phyloP scores from a whole-genome alignment of 2,113 vertebrate species.

The Phrynocephalus versicolor region DNA sequence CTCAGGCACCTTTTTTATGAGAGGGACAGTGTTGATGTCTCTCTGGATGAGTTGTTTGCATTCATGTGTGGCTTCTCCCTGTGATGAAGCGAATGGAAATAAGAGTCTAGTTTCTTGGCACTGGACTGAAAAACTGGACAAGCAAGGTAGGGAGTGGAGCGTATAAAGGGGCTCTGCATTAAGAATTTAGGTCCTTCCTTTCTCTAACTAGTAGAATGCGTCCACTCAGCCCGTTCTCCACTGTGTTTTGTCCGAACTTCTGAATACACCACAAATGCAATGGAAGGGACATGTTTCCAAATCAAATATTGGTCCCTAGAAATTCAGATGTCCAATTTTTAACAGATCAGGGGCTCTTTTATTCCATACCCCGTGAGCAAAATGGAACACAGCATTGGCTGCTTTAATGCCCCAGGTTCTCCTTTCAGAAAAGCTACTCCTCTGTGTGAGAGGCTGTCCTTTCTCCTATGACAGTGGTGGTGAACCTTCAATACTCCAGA shows the following conservation, averaged over 20 bases:
- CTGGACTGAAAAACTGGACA: neutral
- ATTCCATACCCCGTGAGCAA: too few species aligned
- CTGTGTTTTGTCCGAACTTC: neutral
- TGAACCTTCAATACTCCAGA: too few species aligned
- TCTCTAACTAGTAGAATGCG: neutral
- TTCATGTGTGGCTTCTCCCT: neutral
- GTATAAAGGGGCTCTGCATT: neutral
- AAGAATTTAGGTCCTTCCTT: neutral
- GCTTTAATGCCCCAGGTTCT: too few species aligned
- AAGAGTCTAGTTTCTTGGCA: too few species aligned
- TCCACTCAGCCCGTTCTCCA: neutral
- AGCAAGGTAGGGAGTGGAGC: neutral
- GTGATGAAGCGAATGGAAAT: neutral
- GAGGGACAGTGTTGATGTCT: too few species aligned
- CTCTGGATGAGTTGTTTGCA: neutral
- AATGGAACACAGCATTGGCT: too few species aligned
- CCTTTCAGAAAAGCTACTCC: too few species aligned
- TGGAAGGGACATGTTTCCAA: neutral
- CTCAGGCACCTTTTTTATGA: neutral
- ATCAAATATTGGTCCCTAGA: neutral
- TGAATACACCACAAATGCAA: too few species aligned
- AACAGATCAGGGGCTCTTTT: too few species aligned
- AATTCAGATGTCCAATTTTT: neutral
- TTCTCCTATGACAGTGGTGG: too few species aligned
- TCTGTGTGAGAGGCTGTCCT: too few species aligned